Conservation (phyloP, 2,888 invertebrate species). For the Diarsia dahlii region DNA sequence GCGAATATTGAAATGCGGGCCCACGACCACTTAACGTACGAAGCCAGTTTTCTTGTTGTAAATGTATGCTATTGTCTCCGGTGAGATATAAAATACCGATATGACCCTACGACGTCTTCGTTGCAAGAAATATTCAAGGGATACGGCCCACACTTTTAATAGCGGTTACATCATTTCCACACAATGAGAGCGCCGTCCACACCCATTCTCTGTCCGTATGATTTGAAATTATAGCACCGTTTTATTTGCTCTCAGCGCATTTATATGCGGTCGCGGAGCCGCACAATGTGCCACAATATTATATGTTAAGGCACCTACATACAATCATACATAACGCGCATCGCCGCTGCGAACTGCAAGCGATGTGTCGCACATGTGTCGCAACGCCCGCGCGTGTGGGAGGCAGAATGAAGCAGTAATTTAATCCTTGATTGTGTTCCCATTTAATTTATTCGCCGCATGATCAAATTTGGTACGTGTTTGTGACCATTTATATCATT, state of each 20-base stretch:
- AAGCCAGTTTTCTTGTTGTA: slow-evolving; percentile 87
- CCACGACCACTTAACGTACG: slow-evolving; percentile 84
- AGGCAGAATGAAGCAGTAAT: slow-evolving; percentile 88
- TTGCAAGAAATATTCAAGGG: slow-evolving; percentile 91
- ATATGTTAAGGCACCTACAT: slow-evolving; percentile 87
- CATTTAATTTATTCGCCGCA: slow-evolving; percentile 89
- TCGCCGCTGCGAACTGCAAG: slow-evolving; percentile 68
- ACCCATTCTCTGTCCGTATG: slow-evolving; percentile 91
- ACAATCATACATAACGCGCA: slow-evolving; percentile 72
- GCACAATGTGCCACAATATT: slow-evolving; percentile 88
- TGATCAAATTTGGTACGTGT: slow-evolving; percentile 89
- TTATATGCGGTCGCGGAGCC: slow-evolving; percentile 89
- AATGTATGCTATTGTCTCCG: slow-evolving; percentile 89
- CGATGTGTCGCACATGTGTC: slow-evolving; percentile 86
- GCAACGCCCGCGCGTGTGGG: slow-evolving; percentile 85
- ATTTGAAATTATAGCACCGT: slow-evolving; percentile 91
- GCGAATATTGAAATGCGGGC: slow-evolving; percentile 82
- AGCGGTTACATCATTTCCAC: slow-evolving; percentile 91
- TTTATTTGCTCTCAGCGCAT: slow-evolving; percentile 90
- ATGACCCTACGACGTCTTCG: slow-evolving; percentile 90
- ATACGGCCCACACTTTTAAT: slow-evolving; percentile 91
- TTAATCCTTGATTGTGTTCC: slow-evolving; percentile 90
- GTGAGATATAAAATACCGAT: slow-evolving; percentile 90
- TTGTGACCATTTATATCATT: slow-evolving; percentile 86
- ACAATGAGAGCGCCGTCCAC: slow-evolving; percentile 91